A percentile compares a stretch with the other conserved stretches of the same genome.
phyloP scores from a whole-genome alignment of 2,113 vertebrate genomes.

The Cranoglanis bouderius region DNA sequence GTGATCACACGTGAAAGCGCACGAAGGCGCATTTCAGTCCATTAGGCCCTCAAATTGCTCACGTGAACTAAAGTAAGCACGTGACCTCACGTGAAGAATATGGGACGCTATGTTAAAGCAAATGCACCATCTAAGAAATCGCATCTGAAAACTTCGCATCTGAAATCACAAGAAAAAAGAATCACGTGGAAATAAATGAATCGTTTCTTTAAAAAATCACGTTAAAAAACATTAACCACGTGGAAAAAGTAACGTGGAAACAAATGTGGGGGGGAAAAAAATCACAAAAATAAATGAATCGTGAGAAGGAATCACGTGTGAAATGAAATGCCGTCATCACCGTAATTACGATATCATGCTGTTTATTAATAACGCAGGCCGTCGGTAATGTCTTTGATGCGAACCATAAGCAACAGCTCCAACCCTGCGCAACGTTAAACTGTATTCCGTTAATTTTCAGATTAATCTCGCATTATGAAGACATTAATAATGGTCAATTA shows the following conservation, averaged over 20 bases:
- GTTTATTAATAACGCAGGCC: too few species aligned
- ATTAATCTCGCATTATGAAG: too few species aligned
- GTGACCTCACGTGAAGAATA: not conserved
- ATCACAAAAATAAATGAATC: not conserved
- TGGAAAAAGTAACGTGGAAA: not conserved
- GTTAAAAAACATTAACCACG: not conserved
- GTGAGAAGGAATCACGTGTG: not conserved
- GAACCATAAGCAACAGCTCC: too few species aligned
- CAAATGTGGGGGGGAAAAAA: not conserved
- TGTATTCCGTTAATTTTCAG: too few species aligned
- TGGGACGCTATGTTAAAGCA: not conserved
- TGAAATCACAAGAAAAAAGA: not conserved
- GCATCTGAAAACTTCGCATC: not conserved
- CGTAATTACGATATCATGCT: too few species aligned
- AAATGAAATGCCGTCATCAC: not conserved
- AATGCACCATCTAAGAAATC: not conserved
- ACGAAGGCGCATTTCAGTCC: not conserved
- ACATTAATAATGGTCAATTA: too few species aligned
- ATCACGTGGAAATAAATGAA: not conserved
- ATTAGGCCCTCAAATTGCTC: not conserved
- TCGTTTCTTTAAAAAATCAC: not conserved
- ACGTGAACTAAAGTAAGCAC: not conserved
- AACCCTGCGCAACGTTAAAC: too few species aligned
- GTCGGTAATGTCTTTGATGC: too few species aligned
- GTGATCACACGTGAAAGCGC: not conserved